These are phyloP conservation scores for Apamea sordens DNA, from an alignment of 2,888 invertebrate genomes.

Conservation along the genomic window DNA sequence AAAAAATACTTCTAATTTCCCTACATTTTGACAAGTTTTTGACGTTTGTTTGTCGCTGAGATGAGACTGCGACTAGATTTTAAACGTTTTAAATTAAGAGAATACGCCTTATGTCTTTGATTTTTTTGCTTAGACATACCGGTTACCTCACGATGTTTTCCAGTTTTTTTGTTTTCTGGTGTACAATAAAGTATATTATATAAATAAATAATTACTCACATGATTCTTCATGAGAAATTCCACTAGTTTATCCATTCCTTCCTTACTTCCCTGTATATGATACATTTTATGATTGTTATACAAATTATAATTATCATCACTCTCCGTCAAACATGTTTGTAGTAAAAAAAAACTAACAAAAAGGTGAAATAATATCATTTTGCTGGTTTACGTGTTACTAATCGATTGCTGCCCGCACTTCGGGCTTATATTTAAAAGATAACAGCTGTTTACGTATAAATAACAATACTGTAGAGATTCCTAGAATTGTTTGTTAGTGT, in stretches of 20 bases:
- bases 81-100: no score
- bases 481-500: conserved; percentile 28
- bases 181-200: no score
- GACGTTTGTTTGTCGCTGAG: no score
- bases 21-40: no score
- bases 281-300: conserved; percentile 63
- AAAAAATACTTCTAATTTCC: no score
- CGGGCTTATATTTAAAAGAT: conserved; percentile 63
- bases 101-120: background rate
- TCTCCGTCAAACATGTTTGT: conserved; percentile 33
- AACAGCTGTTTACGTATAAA: conserved; percentile 27
- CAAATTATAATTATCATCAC: conserved; percentile 56
- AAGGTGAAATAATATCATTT: conserved; percentile 54
- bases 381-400: conserved; percentile 26
- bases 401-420: conserved; percentile 38
- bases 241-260: conserved; percentile 54
- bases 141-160: background rate
- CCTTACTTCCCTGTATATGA: conserved; percentile 54
- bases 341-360: conserved; percentile 36
- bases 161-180: no score
- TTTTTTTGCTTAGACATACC: background rate
- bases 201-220: conserved; percentile 69
- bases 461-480: conserved; percentile 31
- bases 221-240: conserved; percentile 59
- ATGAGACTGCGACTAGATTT: no score